Evolutionary conservation across 1,140 invertebrate species (phyloP), one percentile per base, ranked within the genome.

Genomic region (Atta colombica): DNA sequence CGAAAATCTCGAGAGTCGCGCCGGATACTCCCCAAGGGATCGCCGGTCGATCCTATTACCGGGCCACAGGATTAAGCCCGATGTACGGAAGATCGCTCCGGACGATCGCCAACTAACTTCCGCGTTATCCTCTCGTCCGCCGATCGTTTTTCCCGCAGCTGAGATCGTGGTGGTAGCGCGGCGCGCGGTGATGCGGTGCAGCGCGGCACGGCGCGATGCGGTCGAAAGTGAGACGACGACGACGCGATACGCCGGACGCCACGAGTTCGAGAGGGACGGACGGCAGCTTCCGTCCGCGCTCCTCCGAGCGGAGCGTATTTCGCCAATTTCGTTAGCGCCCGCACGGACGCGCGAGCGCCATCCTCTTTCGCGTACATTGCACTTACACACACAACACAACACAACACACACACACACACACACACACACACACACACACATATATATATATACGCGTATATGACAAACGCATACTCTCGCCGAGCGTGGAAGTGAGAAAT

Each of bases 261-360:
- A 10, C 45, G 31, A 39, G 25, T 85, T 18, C 74, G 60, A 78
- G 61, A 85, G 61, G 61, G 72, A 85, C 25, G 39, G 49, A 75
- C 31, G n/a, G 68, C 25, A 28, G 68, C 53, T 25, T 51, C 68
- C 68, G 68, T 61, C 80, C 68, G 55, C 68, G 68, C 55, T 85
- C 51, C 74, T 80, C 84, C 63, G 78, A 84, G 61, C 85, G 88
- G 45, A 81, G 81, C 89, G 89, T 90, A 88, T 90, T 90, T 86
- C 86, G 89, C 89, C 89, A 90, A 90, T 90, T 90, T 88, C 77
- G 89, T 91, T 88, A 88, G 87, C 90, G 78, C 87, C 82, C 80
- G 84, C 90, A 86, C 77, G 77, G 77, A 61, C 65, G 49, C 51
- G 28, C 84, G 75, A 60, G 87, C 58, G 58, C 39, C 61, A 55